Evolutionary conservation across 2,113 vertebrate species (phyloP), one percentile per base, ranked within the genome.

Genomic region (Chaenogobius annularis): DNA sequence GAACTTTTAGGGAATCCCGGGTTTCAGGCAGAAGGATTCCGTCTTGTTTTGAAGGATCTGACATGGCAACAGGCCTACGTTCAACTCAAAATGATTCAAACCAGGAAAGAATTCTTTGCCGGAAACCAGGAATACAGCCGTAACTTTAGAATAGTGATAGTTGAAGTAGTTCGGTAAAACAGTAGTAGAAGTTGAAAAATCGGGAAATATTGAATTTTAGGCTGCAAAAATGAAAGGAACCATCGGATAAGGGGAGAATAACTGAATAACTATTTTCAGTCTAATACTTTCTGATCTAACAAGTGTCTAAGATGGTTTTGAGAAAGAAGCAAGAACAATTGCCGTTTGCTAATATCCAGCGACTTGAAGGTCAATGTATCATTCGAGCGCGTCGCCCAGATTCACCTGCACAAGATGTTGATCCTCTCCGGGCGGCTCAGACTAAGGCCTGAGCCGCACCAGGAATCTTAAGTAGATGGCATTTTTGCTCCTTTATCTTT

Each of bases 291-390:
- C 19, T n/a, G 50, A 73, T 62, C 66, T 64, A 61, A 72, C 66
- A 66, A 65, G 47, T 40, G 56, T 78, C 73, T 72, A 68, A 84
- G 72, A 55, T 26, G 69, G 59, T 72, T 83, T 40, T 8, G 59
- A 40, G 31, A 2, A 20, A 3, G 19, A 37, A 79, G 58, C 43
- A 10, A 5, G 19, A 77, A 69, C 64, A 68, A 65, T 83, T 80
- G 71, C 66, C 72, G 72, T 44, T 72, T 54, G 31, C 77, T 79
- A 69, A 83, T 69, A 74, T 70, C 58, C 52, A 19, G n/a, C 68
- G n/a, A 65, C 56, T 83, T 83, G 78, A 87, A 85, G 85, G 83
- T 84, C 79, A 82, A 79, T 87, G 87, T 82, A 81, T 85, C 80
- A 85, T 83, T 64, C 77, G 66, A 62, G 74, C 61, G 70, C 83